Conservation (phyloP, 2,888 invertebrate species). For the Masnerella sp. region DNA sequence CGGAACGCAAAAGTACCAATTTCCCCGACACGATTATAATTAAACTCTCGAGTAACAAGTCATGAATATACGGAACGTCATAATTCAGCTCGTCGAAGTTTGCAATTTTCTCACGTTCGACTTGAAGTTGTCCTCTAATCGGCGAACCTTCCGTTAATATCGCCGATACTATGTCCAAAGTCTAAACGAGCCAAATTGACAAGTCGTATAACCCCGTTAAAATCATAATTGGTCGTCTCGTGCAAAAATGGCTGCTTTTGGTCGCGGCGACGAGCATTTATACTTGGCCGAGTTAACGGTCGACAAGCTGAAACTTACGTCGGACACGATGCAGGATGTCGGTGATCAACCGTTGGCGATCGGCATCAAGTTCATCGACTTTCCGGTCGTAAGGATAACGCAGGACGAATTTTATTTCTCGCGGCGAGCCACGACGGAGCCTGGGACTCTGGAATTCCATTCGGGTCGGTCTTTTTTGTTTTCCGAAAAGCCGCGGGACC, state of each 20-base stretch:
- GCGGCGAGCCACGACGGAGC: slow-evolving; percentile 52
- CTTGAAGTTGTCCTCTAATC: slow-evolving; percentile 36
- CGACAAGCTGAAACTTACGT: slow-evolving; percentile 68
- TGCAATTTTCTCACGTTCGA: slow-evolving; percentile 39
- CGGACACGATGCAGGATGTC: slow-evolving; percentile 66
- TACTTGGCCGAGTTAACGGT: slow-evolving; percentile 71
- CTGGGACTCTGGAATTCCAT: slow-evolving; percentile 66
- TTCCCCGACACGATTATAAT: too few relatives aligned
- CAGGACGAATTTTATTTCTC: slow-evolving; percentile 67
- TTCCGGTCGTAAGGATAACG: slow-evolving; percentile 72
- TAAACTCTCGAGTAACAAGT: too few relatives aligned
- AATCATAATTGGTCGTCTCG: slow-evolving; percentile 36
- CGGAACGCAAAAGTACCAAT: too few relatives aligned
- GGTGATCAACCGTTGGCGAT: slow-evolving; percentile 66
- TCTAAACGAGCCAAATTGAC: slow-evolving; percentile 45
- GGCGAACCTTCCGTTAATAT: slow-evolving; percentile 21
- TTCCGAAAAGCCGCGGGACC: slow-evolving; percentile 68
- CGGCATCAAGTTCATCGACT: slow-evolving; percentile 72
- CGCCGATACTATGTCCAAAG: slow-evolving; percentile 25
- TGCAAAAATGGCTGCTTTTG: slow-evolving; percentile 72
- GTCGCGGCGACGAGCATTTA: slow-evolving; percentile 69
- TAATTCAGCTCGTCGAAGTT: too few relatives aligned
- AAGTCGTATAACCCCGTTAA: slow-evolving; percentile 33
- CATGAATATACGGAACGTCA: too few relatives aligned
- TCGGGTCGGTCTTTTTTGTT: slow-evolving; percentile 72